Evolutionary conservation across 1,140 invertebrate genomes (phyloP), one percentile per base, ranked within the genome.

Genomic region (Aplysia californica): DNA sequence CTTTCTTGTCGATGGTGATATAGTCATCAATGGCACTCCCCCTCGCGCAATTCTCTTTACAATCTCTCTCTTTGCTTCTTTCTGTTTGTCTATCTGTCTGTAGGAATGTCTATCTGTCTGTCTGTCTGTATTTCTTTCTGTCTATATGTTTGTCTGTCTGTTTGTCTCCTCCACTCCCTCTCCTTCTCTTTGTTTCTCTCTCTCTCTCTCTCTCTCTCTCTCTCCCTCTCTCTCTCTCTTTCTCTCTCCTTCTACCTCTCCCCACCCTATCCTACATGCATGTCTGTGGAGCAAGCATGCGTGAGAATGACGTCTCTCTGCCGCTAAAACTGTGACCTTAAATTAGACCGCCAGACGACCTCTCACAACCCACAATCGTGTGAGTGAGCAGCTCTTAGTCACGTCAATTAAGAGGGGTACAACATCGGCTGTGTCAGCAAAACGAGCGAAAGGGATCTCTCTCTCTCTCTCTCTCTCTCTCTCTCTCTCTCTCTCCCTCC

Each of bases 381-480:
- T n/a, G n/a, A n/a, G n/a, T n/a, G n/a, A n/a, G n/a, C n/a, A n/a
- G n/a, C n/a, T n/a, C n/a, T n/a, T n/a, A n/a, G n/a, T n/a, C n/a
- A n/a, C n/a, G n/a, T n/a, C n/a, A n/a, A n/a, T n/a, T n/a, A n/a
- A n/a, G n/a, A n/a, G n/a, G n/a, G n/a, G n/a, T n/a, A n/a, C n/a
- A n/a, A n/a, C n/a, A n/a, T n/a, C n/a, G n/a, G n/a, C n/a, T n/a
- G n/a, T n/a, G n/a, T n/a, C n/a, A n/a, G n/a, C n/a, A n/a, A n/a
- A n/a, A n/a, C n/a, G n/a, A n/a, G n/a, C n/a, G n/a, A n/a, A n/a
- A n/a, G n/a, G n/a, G n/a, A n/a, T 69, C 67, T 1, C 67, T 39
- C 36, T 41, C 36, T 69, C 67, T 41, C 33, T 69, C 67, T 69
- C 67, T 69, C 33, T 69, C 33, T 69, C 33, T 69, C 33, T 69